These are phyloP conservation scores for Ferrisia virgata DNA, from an alignment of 2,888 invertebrate genomes.

Conservation along the genomic window DNA sequence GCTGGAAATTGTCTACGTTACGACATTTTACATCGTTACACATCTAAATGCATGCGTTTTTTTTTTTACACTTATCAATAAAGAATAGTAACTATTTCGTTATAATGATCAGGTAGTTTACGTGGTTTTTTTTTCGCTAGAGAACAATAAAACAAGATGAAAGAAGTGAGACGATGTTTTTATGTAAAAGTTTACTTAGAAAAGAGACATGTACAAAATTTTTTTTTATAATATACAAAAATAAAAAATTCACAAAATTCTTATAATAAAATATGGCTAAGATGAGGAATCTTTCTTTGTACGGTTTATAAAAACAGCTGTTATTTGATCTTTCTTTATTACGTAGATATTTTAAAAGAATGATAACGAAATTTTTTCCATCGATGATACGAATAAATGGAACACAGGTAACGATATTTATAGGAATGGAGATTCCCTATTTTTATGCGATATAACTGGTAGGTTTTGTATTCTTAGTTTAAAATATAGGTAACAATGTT, in stretches of 20 bases:
- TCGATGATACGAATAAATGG: background rate
- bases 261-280: constrained; percentile 12
- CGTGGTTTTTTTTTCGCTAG: background rate
- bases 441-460: background rate
- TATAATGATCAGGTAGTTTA: background rate
- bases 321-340: too few species aligned
- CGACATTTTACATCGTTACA: background rate
- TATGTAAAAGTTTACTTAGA: constrained; percentile 8
- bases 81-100: background rate
- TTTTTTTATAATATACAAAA: constrained; percentile 2
- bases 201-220: constrained; percentile 25
- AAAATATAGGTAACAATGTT: background rate
- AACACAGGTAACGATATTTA: background rate
- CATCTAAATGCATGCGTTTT: background rate
- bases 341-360: too few species aligned
- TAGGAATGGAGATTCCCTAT: background rate
- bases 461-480: background rate
- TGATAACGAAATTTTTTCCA: too few species aligned
- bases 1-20: background rate
- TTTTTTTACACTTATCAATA: too few species aligned
- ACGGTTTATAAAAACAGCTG: background rate
- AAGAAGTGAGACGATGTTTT: background rate
- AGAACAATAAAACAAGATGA: background rate
- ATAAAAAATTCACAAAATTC: background rate
- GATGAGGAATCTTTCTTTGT: constrained; percentile 1